phyloP scores from a whole-genome alignment of 2,888 invertebrate genomes.

The Drosophila birchii region DNA sequence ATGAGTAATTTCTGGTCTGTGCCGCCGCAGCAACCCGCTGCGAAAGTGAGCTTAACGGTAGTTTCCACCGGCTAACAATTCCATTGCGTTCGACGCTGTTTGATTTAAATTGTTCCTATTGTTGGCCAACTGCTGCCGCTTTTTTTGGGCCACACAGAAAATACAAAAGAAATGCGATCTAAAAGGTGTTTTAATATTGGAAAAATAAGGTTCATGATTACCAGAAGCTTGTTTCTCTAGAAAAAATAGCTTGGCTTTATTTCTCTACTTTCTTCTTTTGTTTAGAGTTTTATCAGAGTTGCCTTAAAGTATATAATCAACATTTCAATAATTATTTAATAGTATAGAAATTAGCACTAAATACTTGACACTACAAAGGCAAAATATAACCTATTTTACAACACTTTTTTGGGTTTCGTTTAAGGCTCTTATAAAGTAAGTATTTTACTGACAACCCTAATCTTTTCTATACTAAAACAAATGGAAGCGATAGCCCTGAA shows the following conservation, averaged over 20 bases:
- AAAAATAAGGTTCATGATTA: background rate
- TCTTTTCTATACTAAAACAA: background rate
- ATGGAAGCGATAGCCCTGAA: background rate
- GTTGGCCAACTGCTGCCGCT: constrained; percentile 39
- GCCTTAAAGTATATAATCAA: no score
- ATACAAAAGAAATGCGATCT: constrained; percentile 5
- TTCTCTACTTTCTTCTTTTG: background rate
- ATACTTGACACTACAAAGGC: background rate
- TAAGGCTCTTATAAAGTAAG: no score
- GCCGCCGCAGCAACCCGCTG: constrained; percentile 54
- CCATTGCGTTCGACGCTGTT: constrained; percentile 65
- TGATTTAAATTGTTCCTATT: constrained; percentile 75
- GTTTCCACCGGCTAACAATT: constrained; percentile 75
- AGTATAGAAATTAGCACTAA: background rate
- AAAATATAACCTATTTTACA: no score
- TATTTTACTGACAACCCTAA: background rate
- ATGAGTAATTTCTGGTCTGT: constrained; percentile 62
- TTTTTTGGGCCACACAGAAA: constrained; percentile 56
- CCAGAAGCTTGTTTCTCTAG: background rate
- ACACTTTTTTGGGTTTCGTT: no score
- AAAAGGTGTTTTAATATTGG: constrained; percentile 5
- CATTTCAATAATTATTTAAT: no score
- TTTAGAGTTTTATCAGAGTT: background rate
- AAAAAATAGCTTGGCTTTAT: background rate
- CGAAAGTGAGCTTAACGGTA: constrained; percentile 82